phyloP scores from a whole-genome alignment of 1,140 invertebrate genomes.

The Battus philenor region DNA sequence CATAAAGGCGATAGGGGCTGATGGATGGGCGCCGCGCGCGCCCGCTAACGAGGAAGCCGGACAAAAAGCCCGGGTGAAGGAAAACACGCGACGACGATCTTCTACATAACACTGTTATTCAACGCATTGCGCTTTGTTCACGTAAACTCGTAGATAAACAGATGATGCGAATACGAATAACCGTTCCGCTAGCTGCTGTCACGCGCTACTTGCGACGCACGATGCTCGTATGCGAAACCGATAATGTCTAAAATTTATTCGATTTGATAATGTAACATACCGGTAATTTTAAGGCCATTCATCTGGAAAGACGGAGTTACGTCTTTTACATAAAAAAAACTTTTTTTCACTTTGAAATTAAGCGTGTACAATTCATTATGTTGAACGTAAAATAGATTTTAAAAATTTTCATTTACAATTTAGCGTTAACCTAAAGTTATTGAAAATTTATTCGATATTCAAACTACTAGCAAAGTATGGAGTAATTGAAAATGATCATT shows the following conservation, averaged over 20 bases:
- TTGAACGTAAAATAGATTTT: too few species aligned
- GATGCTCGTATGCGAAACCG: conserved; percentile 40
- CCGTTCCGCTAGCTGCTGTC: conserved; percentile 33
- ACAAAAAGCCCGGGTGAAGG: conserved; percentile 33
- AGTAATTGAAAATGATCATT: too few species aligned
- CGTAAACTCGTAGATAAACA: conserved; percentile 33
- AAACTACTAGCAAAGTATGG: too few species aligned
- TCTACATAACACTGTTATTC: conserved; percentile 38
- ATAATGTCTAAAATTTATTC: conserved; percentile 42
- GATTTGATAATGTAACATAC: conserved; percentile 30
- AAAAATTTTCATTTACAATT: too few species aligned
- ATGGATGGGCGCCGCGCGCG: conserved; percentile 48
- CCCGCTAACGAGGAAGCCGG: conserved; percentile 39
- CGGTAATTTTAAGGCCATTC: conserved; percentile 22
- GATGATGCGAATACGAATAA: conserved; percentile 41
- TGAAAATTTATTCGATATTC: too few species aligned
- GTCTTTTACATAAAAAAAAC: too few species aligned
- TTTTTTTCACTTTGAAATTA: too few species aligned
- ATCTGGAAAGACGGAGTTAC: neutral
- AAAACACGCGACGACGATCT: conserved; percentile 25
- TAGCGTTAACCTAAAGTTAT: too few species aligned
- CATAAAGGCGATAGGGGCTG: conserved; percentile 67
- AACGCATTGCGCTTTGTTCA: conserved; percentile 37
- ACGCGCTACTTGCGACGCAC: conserved; percentile 36
- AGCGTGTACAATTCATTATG: too few species aligned